Evolutionary conservation across 2,113 vertebrate species (phyloP).

Genomic region (Ceyx margarethae): DNA sequence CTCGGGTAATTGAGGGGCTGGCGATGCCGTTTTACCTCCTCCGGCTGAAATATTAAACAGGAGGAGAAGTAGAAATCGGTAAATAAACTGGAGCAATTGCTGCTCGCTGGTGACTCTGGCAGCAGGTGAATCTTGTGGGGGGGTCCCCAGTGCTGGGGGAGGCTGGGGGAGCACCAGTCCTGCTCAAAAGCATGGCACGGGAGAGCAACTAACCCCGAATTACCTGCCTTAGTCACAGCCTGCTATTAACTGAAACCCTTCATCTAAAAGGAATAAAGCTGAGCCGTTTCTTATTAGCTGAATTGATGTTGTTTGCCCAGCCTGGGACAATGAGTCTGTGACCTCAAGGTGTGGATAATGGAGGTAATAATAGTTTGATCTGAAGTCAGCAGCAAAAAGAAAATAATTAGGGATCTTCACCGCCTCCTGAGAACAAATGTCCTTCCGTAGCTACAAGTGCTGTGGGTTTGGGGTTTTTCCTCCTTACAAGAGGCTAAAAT

Average conservation of each 20-base stretch:
- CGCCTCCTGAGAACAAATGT: neutral
- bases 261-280: neutral
- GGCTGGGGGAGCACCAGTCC: fast-evolving
- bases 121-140: fast-evolving
- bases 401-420: neutral
- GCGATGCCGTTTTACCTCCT: constrained; percentile 13
- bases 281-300: neutral
- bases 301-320: neutral
- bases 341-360: neutral
- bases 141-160: neutral
- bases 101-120: neutral
- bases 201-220: neutral
- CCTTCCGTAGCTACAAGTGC: neutral
- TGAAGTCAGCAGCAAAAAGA: neutral
- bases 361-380: neutral
- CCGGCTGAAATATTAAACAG: constrained; percentile 65
- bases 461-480: neutral
- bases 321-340: neutral
- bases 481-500: neutral
- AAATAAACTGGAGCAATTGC: constrained; percentile 13
- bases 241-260: neutral
- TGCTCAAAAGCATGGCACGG: neutral
- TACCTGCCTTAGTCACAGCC: neutral
- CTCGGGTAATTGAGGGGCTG: constrained; percentile 56
- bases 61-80: constrained; percentile 9